These are phyloP conservation scores for Pharmacophagus antenor DNA, from an alignment of 2,888 invertebrate species.

Conservation along the genomic window DNA sequence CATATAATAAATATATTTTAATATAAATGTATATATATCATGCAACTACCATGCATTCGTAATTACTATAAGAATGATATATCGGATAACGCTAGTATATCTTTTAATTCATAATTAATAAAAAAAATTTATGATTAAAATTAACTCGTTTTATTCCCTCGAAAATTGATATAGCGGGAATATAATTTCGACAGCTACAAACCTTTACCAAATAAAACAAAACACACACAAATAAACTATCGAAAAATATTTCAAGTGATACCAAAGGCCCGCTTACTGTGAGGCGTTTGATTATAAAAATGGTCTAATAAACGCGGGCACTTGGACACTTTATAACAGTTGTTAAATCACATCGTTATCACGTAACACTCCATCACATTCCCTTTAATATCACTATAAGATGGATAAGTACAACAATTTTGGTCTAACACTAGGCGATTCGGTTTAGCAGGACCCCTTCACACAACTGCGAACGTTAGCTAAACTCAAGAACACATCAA, in stretches of 20 bases:
- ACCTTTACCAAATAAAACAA: too few species aligned
- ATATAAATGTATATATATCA: conserved; percentile 5
- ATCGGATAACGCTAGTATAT: conserved; percentile 7
- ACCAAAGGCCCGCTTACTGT: conserved; percentile 36
- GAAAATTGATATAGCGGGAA: conserved; percentile 12
- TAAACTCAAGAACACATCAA: not conserved
- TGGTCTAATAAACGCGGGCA: conserved; percentile 44
- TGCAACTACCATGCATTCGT: conserved; percentile 7
- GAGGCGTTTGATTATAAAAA: conserved; percentile 28
- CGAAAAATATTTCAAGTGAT: conserved; percentile 48
- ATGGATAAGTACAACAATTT: conserved; percentile 76
- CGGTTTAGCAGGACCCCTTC: conserved; percentile 50
- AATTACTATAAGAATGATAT: conserved; percentile 11
- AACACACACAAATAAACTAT: conserved; percentile 58
- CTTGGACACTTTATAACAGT: conserved; percentile 44
- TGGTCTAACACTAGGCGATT: conserved; percentile 74
- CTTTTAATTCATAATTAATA: conserved; percentile 3
- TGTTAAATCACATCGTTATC: conserved; percentile 47
- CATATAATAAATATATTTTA: not conserved
- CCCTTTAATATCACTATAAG: conserved; percentile 66
- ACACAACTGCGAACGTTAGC: conserved; percentile 7
- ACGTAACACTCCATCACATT: conserved; percentile 54
- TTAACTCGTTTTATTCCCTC: conserved; percentile 8
- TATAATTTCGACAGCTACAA: conserved; percentile 35
- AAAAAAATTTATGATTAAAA: conserved; percentile 12